Conservation (phyloP, 2,888 invertebrate genomes). For the Eristalis intricaria region DNA sequence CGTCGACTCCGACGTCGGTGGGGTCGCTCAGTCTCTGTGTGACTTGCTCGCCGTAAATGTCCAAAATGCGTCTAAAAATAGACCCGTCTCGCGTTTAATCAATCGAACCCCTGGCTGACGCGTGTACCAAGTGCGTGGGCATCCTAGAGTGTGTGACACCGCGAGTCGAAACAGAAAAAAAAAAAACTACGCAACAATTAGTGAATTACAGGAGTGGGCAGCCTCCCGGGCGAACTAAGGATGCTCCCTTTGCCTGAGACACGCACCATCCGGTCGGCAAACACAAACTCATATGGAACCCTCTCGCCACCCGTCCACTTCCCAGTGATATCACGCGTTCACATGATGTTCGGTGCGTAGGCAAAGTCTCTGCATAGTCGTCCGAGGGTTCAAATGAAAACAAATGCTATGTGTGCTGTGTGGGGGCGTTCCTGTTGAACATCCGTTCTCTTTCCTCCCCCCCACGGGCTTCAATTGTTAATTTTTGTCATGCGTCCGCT, state of each 20-base stretch:
- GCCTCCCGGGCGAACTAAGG: neutral
- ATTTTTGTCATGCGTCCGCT: conserved; percentile 9
- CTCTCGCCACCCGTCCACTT: neutral
- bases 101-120: neutral
- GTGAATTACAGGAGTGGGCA: neutral
- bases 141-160: neutral
- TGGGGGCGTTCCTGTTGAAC: conserved; percentile 7
- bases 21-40: conserved; percentile 1
- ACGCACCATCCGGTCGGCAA: conserved; percentile 4
- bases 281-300: neutral
- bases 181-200: conserved; percentile 9
- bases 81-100: neutral
- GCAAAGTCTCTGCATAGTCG: neutral
- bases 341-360: conserved; percentile 14
- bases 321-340: neutral
- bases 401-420: neutral
- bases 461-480: conserved; percentile 5
- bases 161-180: neutral
- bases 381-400: conserved; percentile 15
- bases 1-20: neutral
- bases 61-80: conserved; percentile 12
- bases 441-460: neutral
- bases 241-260: neutral
- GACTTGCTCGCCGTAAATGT: neutral
- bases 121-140: neutral